These are phyloP conservation scores for Mionectes olivaceus DNA, from an alignment of 2,797 vertebrate genomes.

Conservation along the genomic window DNA sequence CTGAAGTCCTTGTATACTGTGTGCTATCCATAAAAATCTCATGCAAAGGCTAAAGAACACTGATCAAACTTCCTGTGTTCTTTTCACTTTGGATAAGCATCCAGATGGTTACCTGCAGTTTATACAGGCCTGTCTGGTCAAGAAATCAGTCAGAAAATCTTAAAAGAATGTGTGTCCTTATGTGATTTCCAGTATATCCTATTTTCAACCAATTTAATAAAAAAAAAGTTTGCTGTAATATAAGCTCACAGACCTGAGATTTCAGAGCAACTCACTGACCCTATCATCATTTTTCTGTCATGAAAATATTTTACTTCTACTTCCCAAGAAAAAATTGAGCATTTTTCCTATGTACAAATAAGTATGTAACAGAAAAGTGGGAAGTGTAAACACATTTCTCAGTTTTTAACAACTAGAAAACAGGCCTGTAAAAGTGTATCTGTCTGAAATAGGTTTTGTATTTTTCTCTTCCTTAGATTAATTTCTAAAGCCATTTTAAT, in stretches of 20 bases:
- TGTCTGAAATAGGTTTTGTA: not conserved
- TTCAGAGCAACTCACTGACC: not conserved
- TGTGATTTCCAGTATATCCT: not conserved
- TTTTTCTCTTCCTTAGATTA: not conserved
- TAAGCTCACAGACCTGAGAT: not conserved
- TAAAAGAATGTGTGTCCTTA: not conserved
- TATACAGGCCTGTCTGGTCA: not conserved
- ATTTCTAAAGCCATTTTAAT: not conserved
- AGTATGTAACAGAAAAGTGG: not conserved
- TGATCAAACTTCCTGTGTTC: not conserved
- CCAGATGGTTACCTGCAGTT: not conserved
- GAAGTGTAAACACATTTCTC: not conserved
- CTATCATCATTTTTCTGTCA: not conserved
- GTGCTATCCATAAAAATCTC: not conserved
- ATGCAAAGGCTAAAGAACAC: not conserved
- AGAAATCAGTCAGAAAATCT: conserved; percentile 7
- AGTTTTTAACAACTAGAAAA: not conserved
- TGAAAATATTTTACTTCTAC: not conserved
- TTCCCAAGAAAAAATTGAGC: not conserved
- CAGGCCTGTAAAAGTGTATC: not conserved
- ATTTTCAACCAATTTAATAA: not conserved
- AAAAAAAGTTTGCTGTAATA: not conserved
- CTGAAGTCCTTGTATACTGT: not conserved
- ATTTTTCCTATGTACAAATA: not conserved
- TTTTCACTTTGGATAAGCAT: conserved; percentile 27